A percentile compares a stretch with the other conserved stretches of the same genome.
phyloP scores from a whole-genome alignment of 1,140 invertebrate species.

The Pinna nobilis region DNA sequence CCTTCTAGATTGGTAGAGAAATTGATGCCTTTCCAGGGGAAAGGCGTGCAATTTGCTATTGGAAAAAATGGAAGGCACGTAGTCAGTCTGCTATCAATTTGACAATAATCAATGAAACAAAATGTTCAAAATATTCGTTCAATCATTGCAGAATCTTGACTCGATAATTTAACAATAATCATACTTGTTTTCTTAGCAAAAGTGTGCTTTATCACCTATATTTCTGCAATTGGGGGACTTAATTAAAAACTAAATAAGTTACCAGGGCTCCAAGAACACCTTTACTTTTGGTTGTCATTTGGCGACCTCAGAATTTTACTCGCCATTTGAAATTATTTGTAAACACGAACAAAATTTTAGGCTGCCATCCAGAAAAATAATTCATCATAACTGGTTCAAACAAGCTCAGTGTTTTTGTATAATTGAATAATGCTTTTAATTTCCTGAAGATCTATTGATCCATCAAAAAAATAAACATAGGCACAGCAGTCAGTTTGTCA shows the following conservation, averaged over 20 bases:
- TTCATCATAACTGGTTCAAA: too few species aligned
- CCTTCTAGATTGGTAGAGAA: constrained; percentile 53
- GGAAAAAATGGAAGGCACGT: constrained; percentile 66
- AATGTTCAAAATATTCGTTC: background rate
- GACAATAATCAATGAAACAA: background rate
- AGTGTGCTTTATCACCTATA: background rate
- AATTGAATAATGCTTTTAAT: too few species aligned
- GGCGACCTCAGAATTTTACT: too few species aligned
- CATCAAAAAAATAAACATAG: too few species aligned
- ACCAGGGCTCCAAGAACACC: background rate
- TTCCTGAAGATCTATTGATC: too few species aligned
- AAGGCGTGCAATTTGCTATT: constrained; percentile 66
- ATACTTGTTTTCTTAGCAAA: background rate
- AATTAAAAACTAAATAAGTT: background rate
- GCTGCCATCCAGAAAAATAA: too few species aligned
- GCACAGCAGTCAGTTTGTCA: too few species aligned
- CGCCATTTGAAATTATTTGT: too few species aligned
- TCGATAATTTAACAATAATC: background rate
- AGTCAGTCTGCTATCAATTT: background rate
- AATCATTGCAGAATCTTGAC: background rate
- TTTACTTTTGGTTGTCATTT: too few species aligned
- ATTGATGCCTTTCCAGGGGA: constrained; percentile 68
- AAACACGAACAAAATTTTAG: too few species aligned
- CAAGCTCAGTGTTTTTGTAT: too few species aligned
- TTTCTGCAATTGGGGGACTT: background rate